Percentiles rank a stretch among this genome's conserved stretches.
Evolutionary conservation across 2,113 vertebrate species (phyloP).

Genomic region (Hydrolagus affinis): DNA sequence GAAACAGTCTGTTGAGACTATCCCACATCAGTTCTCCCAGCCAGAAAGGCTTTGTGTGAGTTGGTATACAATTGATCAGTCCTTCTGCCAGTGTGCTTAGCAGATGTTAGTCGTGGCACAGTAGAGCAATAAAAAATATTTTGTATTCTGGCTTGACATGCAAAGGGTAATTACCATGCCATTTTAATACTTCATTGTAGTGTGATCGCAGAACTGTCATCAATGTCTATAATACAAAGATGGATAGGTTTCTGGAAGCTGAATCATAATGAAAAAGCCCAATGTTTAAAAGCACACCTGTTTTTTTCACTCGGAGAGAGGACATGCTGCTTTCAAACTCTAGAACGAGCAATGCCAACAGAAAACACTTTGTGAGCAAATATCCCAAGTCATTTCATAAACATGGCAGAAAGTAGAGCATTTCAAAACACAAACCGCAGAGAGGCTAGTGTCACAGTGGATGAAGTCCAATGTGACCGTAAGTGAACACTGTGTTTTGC

Average conservation of each 20-base stretch:
- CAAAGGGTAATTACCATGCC: background rate
- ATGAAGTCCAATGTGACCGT: too few species aligned
- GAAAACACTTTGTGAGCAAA: background rate
- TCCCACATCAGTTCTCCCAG: background rate
- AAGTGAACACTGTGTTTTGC: too few species aligned
- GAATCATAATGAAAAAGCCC: background rate
- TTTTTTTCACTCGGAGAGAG: background rate
- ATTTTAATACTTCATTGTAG: background rate
- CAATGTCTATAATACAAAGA: background rate
- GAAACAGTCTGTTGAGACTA: background rate
- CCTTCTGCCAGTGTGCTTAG: too few species aligned
- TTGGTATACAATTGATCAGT: too few species aligned
- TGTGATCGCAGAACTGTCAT: background rate
- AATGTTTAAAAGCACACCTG: background rate
- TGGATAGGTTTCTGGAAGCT: background rate
- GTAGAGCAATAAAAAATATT: background rate
- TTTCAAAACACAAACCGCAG: background rate
- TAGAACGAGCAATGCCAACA: background rate
- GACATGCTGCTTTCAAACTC: background rate
- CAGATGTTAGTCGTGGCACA: background rate
- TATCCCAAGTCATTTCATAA: background rate
- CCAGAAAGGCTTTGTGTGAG: background rate
- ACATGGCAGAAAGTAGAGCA: background rate
- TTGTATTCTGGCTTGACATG: background rate
- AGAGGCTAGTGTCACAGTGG: background rate